A percentile compares a stretch with the other conserved stretches of the same genome.
These are phyloP conservation scores for Anolis sagrei DNA, from an alignment of 2,113 vertebrate species.

Conservation along the genomic window DNA sequence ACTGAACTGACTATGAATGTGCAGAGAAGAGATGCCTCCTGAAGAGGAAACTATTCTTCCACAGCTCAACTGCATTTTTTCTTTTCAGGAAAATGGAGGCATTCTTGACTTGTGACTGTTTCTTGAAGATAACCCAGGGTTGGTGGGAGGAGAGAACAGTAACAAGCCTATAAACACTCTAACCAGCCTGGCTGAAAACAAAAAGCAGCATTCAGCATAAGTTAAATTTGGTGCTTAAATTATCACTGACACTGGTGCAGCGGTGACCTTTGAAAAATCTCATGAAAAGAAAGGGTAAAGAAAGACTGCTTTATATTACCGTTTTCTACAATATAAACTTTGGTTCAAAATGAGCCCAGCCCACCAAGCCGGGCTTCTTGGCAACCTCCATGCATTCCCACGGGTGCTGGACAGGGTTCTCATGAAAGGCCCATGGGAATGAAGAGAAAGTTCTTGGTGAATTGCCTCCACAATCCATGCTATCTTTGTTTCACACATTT, in stretches of 20 bases:
- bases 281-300: constrained; percentile 24
- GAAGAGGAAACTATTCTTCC: background rate
- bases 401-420: constrained; percentile 2
- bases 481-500: constrained; percentile 21
- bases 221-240: constrained; percentile 44
- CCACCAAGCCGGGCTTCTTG: constrained; percentile 20
- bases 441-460: background rate
- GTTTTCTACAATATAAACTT: constrained; percentile 3
- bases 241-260: constrained; percentile 21
- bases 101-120: constrained; percentile 36
- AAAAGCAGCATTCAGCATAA: constrained; percentile 42
- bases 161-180: constrained; percentile 40
- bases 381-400: constrained; percentile 24
- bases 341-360: constrained; percentile 1
- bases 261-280: constrained; percentile 20
- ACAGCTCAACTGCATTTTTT: constrained; percentile 4
- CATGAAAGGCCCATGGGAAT: constrained; percentile 30
- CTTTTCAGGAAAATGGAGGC: background rate
- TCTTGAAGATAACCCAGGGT: constrained; percentile 46
- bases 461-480: background rate
- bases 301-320: constrained; percentile 28
- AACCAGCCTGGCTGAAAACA: constrained; percentile 39
- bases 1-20: too few species aligned
- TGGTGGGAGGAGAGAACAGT: constrained; percentile 19
- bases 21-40: too few species aligned